Base-by-base conservation (phyloP, 2,888 invertebrate genomes). In the Eumacrocentrus americanus region DNA sequence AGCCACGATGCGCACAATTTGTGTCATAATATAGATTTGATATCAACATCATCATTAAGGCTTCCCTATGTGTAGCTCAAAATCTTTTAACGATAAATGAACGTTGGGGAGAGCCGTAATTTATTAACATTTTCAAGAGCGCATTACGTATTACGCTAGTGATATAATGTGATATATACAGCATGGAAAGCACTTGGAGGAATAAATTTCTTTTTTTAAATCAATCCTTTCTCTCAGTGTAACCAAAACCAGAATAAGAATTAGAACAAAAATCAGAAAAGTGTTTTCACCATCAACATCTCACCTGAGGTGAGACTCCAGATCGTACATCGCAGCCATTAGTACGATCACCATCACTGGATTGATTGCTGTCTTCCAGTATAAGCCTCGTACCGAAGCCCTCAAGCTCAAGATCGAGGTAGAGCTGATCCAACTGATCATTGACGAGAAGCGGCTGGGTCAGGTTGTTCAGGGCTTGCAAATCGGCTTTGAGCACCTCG, bases 391-490 rank as follows among this genome's bases (percentile, higher is more conserved):
- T 80, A 0, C 86, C 82, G 37, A 60, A 60, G 0, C 88, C 88
- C 67, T 87, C 86, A n/a, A 88, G 70, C 67, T 89, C 87, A 70
- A 91, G 81, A 69, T 91, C 91, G 29, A 85, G 69, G 71, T 90
- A 91, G 3, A 91, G 79, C 71, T 90, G 90, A 35, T 82, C 84
- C 18, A 92, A 76, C 76, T 92, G 92, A 57, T 91, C 89, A 72
- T 89, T 89, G 1, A 92, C 90, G 68, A 89, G 68, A 1, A 82
- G 69, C 0, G 91, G 88, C 86, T 91, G 83, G 65, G 84, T 81
- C 0, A 88, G 77, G 3, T 74, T 77, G 51, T 81, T 81, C 22
- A 91, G 81, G 50, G 82, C 82, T 55, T 85, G 76, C 70, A 85
- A 80, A 72, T 92, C 91, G 2, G 83, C 80, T 64, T 82, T 75